Evolutionary conservation across 2,113 vertebrate genomes (phyloP).

Genomic region (Cichladusa arquata): DNA sequence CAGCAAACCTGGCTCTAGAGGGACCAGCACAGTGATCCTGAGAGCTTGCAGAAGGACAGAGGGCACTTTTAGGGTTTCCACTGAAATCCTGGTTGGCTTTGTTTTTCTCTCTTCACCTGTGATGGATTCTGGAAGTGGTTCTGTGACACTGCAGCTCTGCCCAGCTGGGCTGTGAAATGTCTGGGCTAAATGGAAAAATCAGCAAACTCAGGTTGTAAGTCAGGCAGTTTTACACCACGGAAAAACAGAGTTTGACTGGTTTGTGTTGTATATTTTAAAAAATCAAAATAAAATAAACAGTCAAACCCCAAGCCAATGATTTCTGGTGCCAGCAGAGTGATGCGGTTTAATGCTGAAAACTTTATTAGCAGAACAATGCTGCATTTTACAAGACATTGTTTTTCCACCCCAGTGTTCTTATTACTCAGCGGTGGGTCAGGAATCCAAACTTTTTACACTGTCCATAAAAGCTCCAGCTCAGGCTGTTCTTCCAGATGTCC

Average conservation of each 20-base stretch:
- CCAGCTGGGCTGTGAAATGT: not conserved
- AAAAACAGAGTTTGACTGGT: slow-evolving; percentile 44
- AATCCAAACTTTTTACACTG: slow-evolving; percentile 17
- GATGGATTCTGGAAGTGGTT: slow-evolving; percentile 28
- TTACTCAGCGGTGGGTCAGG: slow-evolving; percentile 24
- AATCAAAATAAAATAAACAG: slow-evolving; percentile 50
- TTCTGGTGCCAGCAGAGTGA: slow-evolving; percentile 23
- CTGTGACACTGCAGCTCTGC: not conserved
- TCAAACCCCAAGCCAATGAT: slow-evolving; percentile 53
- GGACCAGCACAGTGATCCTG: accelerated
- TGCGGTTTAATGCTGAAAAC: slow-evolving; percentile 58
- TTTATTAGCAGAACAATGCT: slow-evolving; percentile 66
- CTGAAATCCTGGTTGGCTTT: not conserved
- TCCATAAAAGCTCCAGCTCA: not conserved
- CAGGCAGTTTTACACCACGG: not conserved
- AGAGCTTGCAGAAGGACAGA: not conserved
- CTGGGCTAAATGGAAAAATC: slow-evolving; percentile 60
- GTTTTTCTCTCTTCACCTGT: slow-evolving; percentile 29
- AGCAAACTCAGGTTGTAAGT: slow-evolving; percentile 51
- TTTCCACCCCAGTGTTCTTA: slow-evolving; percentile 33
- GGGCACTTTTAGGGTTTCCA: not conserved
- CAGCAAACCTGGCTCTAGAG: not conserved
- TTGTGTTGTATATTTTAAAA: slow-evolving; percentile 36
- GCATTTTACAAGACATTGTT: slow-evolving; percentile 64
- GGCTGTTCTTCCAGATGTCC: not conserved